phyloP scores from a whole-genome alignment of 2,113 vertebrate species.

The Entomyzon cyanotis region DNA sequence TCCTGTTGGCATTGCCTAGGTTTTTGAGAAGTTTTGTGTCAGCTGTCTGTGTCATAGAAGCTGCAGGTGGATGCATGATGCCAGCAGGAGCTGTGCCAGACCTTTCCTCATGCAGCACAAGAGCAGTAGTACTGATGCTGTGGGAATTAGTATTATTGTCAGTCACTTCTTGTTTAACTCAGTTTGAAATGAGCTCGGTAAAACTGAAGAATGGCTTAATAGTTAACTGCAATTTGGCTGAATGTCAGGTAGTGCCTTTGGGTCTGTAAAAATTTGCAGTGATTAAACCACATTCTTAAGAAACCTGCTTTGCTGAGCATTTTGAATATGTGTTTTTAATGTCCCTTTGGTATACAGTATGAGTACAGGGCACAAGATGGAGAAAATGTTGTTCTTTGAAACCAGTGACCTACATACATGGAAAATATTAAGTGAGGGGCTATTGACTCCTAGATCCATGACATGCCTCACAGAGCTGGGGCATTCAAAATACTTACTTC shows the following conservation, averaged over 20 bases:
- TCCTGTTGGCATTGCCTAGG: background rate
- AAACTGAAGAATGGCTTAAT: conserved; percentile 26
- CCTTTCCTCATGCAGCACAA: background rate
- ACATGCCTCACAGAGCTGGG: background rate
- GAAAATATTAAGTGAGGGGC: background rate
- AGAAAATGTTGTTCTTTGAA: background rate
- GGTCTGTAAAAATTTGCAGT: conserved; percentile 30
- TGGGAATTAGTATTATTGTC: conserved; percentile 7
- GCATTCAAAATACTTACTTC: background rate
- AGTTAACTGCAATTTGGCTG: conserved; percentile 38
- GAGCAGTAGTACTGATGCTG: background rate
- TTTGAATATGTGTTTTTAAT: background rate
- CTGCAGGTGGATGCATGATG: background rate
- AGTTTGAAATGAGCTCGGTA: background rate
- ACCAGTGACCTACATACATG: background rate
- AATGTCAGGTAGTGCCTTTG: conserved; percentile 51
- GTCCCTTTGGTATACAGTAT: background rate
- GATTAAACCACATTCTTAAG: conserved; percentile 35
- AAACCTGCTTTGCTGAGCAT: background rate
- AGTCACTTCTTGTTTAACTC: conserved; percentile 25
- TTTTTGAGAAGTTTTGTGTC: background rate
- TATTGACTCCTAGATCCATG: background rate
- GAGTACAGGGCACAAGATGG: background rate
- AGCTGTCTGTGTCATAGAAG: background rate
- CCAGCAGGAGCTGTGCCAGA: background rate